Evolutionary conservation across 2,797 vertebrate species (phyloP), one percentile per base, ranked within the genome.

Genomic region (Phoxinus dragarum): DNA sequence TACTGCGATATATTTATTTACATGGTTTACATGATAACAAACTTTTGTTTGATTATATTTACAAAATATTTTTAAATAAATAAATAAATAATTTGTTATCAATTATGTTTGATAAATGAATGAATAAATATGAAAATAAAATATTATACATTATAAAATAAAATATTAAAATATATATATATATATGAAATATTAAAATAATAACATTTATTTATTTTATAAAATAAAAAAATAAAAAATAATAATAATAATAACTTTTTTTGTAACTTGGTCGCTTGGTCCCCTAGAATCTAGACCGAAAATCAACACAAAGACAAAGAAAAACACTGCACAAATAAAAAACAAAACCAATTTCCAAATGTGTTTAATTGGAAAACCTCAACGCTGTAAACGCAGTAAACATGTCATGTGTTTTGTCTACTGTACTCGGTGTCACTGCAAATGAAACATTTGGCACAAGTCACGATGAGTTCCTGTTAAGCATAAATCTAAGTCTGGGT

Each of bases 391-490:
- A 59, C 3, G 11, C 61, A 16, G 74, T 79, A 76, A 88, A 87
- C 54, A 77, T 34, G 67, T 68, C 76, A 66, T 59, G 72, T 42
- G 80, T 85, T 82, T 86, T 85, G 80, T 75, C 80, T 72, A 34
- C 71, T 49, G 73, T 56, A 71, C 84, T 69, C 44, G 6, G 84
- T 59, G 64, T 77, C 31, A 61, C 79, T 69, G 56, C 56, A 56
- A 78, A 77, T 68, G 31, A 82, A 78, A 82, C 59, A 14, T 68
- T 72, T 42, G 87, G 79, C 76, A 75, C 16, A 31, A 66, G 19
- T n/a, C 77, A 44, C 40, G 42, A 75, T 40, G 47, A 82, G 72
- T 87, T 88, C 81, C 86, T 86, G 84, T 80, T 64, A 84, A 76
- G 68, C 87, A 83, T 85, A 87, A 88, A 87, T 80, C 86, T 73